These are phyloP conservation scores for Cairina moschata DNA, from an alignment of 2,113 vertebrate species.

Conservation along the genomic window DNA sequence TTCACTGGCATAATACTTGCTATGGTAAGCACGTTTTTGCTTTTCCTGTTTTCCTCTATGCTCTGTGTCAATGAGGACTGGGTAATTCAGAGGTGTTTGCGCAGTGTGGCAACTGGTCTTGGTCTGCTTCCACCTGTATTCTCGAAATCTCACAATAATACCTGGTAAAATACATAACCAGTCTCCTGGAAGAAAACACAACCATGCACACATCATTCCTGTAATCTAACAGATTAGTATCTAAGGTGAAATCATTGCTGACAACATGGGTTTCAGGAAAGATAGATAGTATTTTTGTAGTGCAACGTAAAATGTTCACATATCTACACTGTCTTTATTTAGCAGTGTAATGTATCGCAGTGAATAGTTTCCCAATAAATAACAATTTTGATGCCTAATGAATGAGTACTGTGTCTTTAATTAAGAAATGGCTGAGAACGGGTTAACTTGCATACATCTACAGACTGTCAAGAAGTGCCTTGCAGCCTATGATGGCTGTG, in stretches of 20 bases:
- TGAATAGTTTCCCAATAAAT: slow-evolving; percentile 77
- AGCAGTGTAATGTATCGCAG: slow-evolving; percentile 56
- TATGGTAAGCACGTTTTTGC: background rate
- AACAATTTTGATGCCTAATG: slow-evolving; percentile 43
- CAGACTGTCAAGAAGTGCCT: background rate
- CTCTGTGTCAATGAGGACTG: accelerated
- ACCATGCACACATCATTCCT: background rate
- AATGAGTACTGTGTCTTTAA: slow-evolving; percentile 58
- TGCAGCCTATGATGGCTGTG: background rate
- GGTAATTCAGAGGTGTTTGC: accelerated
- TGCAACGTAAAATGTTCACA: background rate
- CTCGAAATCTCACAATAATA: background rate
- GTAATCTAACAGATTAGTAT: background rate
- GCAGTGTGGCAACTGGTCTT: background rate
- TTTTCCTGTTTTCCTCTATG: accelerated
- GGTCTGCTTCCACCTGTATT: background rate
- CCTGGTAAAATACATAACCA: background rate
- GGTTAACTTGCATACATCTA: accelerated
- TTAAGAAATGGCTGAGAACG: background rate
- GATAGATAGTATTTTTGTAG: slow-evolving; percentile 34
- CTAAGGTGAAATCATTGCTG: background rate
- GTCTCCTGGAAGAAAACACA: background rate
- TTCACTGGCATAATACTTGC: background rate
- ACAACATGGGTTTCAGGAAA: slow-evolving; percentile 10
- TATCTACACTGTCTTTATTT: slow-evolving; percentile 13